Base-by-base conservation (phyloP, 1,140 invertebrate genomes). In the Panagrolaimus sp. region DNA sequence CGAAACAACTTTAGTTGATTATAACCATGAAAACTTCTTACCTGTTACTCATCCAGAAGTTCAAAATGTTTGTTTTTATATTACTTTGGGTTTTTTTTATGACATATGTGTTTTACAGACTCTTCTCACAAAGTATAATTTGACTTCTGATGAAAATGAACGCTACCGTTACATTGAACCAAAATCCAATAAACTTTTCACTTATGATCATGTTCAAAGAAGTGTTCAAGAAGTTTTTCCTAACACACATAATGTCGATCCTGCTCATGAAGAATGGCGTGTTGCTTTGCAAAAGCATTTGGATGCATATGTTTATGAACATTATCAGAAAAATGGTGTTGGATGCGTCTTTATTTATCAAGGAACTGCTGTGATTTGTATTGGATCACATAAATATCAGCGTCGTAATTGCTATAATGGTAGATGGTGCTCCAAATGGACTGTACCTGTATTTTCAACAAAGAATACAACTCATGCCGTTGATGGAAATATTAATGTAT, bases 331-430 rank as follows among this genome's bases (percentile, higher is more conserved):
- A 14, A 66, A 69, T 24, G 80, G 80, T 15, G 72, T 78, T 7
- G 81, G 73, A 17, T 67, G 68, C 43, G 82, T 83, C 5, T 83
- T 83, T 62, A 71, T 71, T 45, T 55, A 66, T 8, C 68, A 73
- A 12, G 76, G 70, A n/a, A 43, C 26, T 21, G 46, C 79, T 12
- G 67, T 67, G 7, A 55, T 83, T 12, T 78, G 76, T 48, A 79
- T 83, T 65, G 82, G 83, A 67, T 85, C 84, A 43, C 86, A 98
- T 84, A 92, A 97, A 83, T 98, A 98, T 85, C 93, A 98, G 85
- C 94, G 95, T 63, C 95, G 96, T 86, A 98, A 98, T 85, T 99
- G 90, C 85, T 98, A 95, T 88, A 94, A 81, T 98, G 96, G 96
- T 96, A 88, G 94, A 81, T 98, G 96, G 96, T 24, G 47, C 26